Evolutionary conservation across 2,113 vertebrate genomes (phyloP).

Genomic region (Sclerurus mexicanus): DNA sequence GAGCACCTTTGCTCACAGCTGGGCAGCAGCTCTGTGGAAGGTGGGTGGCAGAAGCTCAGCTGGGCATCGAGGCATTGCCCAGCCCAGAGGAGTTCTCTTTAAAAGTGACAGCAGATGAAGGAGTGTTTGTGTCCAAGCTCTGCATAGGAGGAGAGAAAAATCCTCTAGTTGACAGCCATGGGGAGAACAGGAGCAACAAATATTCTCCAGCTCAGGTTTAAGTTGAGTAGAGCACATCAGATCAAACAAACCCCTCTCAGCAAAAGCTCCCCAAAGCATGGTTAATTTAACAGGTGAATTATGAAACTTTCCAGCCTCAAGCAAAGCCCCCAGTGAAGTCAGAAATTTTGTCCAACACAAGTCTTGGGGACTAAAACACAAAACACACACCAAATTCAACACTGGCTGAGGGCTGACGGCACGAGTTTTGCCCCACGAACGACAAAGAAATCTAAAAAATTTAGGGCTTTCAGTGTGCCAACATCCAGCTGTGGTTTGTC

Average conservation of each 20-base stretch:
- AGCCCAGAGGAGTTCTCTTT: not conserved
- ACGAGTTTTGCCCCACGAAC: not conserved
- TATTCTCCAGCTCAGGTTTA: not conserved
- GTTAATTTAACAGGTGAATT: slow-evolving; percentile 48
- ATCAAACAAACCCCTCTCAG: slow-evolving; percentile 25
- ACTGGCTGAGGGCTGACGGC: not conserved
- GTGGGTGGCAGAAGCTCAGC: not conserved
- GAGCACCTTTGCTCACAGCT: not conserved
- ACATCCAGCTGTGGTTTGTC: not conserved
- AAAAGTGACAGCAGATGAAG: not conserved
- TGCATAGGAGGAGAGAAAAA: not conserved
- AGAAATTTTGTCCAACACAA: not conserved
- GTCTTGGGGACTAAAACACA: not conserved
- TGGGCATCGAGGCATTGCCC: not conserved
- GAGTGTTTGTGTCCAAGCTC: not conserved
- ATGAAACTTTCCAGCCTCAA: slow-evolving; percentile 40
- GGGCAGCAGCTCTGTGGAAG: not conserved
- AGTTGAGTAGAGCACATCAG: not conserved
- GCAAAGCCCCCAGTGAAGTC: slow-evolving; percentile 24
- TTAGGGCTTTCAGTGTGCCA: not conserved
- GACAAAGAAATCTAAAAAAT: not conserved
- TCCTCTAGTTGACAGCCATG: not conserved
- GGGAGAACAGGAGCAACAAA: not conserved
- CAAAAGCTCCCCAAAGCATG: not conserved
- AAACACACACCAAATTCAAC: not conserved